A percentile compares a stretch with the other conserved stretches of the same genome.
Conservation (phyloP, 2,113 vertebrate species). For the Clarias batrachus region DNA sequence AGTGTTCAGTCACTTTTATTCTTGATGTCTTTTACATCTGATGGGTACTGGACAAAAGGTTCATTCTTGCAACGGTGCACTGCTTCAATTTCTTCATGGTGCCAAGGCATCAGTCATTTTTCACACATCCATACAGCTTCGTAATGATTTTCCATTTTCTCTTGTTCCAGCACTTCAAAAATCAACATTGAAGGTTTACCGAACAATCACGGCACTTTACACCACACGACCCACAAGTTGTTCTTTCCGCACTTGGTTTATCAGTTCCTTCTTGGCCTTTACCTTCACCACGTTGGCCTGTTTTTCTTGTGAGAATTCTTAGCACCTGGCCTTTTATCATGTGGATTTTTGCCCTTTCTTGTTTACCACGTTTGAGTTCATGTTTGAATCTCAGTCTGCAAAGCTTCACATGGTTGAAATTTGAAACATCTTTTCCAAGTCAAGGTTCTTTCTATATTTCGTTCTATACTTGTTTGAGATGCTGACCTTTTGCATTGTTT, state of each 20-base stretch:
- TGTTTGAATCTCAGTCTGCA: not conserved
- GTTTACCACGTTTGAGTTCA: slow-evolving; percentile 2
- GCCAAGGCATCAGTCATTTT: not conserved
- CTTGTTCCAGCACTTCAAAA: not conserved
- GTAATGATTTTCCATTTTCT: not conserved
- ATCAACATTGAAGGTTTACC: not conserved
- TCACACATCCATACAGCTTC: not conserved
- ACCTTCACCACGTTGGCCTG: not conserved
- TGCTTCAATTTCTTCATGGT: not conserved
- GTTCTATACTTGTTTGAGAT: not conserved
- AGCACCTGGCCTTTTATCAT: not conserved
- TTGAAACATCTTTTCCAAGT: not conserved
- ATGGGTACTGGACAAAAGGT: not conserved
- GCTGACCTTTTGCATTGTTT: not conserved
- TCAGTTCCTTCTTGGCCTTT: not conserved
- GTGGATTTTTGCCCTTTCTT: slow-evolving; percentile 10
- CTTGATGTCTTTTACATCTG: not conserved
- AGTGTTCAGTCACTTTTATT: not conserved
- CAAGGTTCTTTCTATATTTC: not conserved
- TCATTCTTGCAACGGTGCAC: not conserved
- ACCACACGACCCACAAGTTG: not conserved
- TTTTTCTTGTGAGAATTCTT: not conserved
- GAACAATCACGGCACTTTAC: not conserved
- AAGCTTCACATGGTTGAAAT: not conserved
- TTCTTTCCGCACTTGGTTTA: not conserved